phyloP scores from a whole-genome alignment of 2,113 vertebrate genomes.

The Apteryx owenii region DNA sequence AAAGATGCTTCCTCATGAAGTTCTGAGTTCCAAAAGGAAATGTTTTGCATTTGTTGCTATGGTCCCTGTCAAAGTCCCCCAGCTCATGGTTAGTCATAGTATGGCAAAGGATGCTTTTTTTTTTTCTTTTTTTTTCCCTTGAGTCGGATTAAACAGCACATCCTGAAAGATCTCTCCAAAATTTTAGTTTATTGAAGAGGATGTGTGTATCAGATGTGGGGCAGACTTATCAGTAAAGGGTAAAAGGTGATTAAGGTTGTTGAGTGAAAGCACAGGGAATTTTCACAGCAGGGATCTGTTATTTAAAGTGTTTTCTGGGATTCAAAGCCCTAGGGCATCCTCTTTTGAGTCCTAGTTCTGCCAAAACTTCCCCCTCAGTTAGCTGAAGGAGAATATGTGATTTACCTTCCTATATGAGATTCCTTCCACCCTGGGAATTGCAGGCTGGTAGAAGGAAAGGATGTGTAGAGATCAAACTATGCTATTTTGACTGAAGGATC shows the following conservation, averaged over 20 bases:
- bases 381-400: too few relatives aligned
- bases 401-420: too few relatives aligned
- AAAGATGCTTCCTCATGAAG: neutral
- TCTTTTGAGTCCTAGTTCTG: too few relatives aligned
- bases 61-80: neutral
- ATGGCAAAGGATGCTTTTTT: neutral
- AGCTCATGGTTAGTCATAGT: neutral
- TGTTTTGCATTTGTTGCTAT: neutral
- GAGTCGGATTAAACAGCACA: neutral
- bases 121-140: neutral
- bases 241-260: too few relatives aligned
- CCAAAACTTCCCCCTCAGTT: too few relatives aligned
- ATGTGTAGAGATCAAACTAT: too few relatives aligned
- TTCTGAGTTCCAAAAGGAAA: neutral
- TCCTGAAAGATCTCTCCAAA: neutral
- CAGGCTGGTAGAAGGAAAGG: neutral
- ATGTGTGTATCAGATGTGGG: neutral
- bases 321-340: too few relatives aligned
- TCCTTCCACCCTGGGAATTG: neutral
- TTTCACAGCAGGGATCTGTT: too few relatives aligned
- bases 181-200: neutral
- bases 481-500: neutral
- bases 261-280: too few relatives aligned
- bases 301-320: too few relatives aligned
- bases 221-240: too few relatives aligned